Base-by-base conservation (phyloP, 2,797 vertebrate genomes). In the Gallinago solitaria region DNA sequence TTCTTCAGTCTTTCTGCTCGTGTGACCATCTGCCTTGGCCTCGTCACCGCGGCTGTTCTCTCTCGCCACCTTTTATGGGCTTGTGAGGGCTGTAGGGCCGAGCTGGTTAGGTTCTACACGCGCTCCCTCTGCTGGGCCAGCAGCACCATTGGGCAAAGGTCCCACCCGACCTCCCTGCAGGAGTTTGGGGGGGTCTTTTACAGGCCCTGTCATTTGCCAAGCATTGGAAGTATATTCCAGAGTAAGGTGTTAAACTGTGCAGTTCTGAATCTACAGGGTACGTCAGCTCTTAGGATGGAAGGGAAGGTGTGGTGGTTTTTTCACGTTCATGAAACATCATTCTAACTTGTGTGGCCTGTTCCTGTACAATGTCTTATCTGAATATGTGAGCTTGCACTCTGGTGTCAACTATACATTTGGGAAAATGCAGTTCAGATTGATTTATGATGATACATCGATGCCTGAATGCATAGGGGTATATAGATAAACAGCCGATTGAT, bases 241-340 rank as follows among this genome's bases (percentile, higher is more conserved):
- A 24, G 50, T 17, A 30, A 47, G 12, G 9, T 24, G 24, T 32
- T 57, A 35, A 61, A 21, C 9, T 74, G 10, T 45, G 57, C 50
- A 9, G 24, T 2, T 61, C 21, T 54, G 24, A 47, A 23, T n/a
- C 37, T 74, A 3, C 27, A 12, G 27, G 12, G 1, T 67, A 2
- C 16, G 10, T 5, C n/a, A 47, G 16, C 48, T 48, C 12, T 6
- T 14, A 5, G 35, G 5, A 11, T 17, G 27, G 6, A 9, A 64
- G 25, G 9, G 32, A 50, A 56, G 18, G 21, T 39, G 25, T 23
- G 25, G 3, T 48, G 4, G 1, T 2, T 20, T 35, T 33, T 21
- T 43, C 21, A 7, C 0, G 0, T n/a, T 75, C 60, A 11, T 0
- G 0, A 21, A 14, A 9, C 5, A 3, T 14, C 78, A 0, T n/a